phyloP scores from a whole-genome alignment of 2,797 vertebrate species.

The Fistularia tabacaria region DNA sequence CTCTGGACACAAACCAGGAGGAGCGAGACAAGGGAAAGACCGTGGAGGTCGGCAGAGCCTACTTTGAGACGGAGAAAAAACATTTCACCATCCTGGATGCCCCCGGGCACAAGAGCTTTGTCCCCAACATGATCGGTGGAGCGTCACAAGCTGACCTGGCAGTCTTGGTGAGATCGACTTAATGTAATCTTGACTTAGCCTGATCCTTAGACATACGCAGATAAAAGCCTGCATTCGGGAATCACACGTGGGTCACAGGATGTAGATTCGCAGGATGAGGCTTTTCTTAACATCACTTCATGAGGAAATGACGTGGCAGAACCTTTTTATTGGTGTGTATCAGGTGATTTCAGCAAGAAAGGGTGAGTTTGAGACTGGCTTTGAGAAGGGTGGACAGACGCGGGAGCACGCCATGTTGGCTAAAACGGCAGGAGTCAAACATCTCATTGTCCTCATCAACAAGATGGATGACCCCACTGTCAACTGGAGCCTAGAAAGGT shows the following conservation, averaged over 20 bases:
- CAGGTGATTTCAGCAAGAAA: constrained; percentile 98
- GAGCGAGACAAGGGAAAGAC: constrained; percentile 99
- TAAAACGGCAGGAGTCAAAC: constrained; percentile 98
- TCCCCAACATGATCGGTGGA: constrained; percentile 99
- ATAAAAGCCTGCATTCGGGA: too few relatives aligned
- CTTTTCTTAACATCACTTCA: too few relatives aligned
- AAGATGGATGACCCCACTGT: constrained; percentile 99
- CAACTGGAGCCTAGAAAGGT: constrained; percentile 98
- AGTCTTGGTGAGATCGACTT: constrained; percentile 84
- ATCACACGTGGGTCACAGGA: too few relatives aligned
- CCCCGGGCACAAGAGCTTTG: constrained; percentile 98
- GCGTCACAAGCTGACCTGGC: constrained; percentile 97
- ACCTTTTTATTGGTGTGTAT: not conserved
- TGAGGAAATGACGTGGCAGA: too few relatives aligned
- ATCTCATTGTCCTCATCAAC: constrained; percentile 97
- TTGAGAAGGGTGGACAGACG: constrained; percentile 98
- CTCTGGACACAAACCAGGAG: constrained; percentile 98
- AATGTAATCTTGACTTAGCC: not conserved
- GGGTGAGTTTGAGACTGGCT: constrained; percentile 98
- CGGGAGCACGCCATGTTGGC: constrained; percentile 98
- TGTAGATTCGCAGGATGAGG: too few relatives aligned
- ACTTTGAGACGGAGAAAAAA: constrained; percentile 98
- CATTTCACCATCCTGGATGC: constrained; percentile 99
- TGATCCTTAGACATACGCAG: too few relatives aligned
- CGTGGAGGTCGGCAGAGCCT: constrained; percentile 96